These are phyloP conservation scores for Trachelus stipa DNA, from an alignment of 2,888 invertebrate genomes.

Conservation along the genomic window DNA sequence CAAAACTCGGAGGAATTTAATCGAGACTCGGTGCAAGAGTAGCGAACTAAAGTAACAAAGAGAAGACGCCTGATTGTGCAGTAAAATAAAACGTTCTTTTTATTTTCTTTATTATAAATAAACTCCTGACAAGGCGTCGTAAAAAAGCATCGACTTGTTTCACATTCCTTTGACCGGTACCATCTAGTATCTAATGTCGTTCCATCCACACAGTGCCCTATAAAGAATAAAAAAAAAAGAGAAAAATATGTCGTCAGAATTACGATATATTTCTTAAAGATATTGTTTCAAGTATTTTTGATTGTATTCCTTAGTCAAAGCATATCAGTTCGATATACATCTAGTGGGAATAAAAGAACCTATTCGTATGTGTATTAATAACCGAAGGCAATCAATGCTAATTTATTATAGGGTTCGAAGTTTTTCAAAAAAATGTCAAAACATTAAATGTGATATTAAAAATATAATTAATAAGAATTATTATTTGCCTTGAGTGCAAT, in stretches of 20 bases:
- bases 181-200: background rate
- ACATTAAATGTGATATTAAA: background rate
- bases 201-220: background rate
- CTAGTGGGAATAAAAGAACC: background rate
- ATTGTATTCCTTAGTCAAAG: background rate
- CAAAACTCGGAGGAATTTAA: conserved; percentile 3
- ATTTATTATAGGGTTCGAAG: no score
- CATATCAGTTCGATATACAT: background rate
- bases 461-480: background rate
- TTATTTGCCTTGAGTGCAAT: background rate
- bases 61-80: background rate
- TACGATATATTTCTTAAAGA: background rate
- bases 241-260: background rate
- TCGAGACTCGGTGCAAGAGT: background rate
- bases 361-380: background rate
- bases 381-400: no score
- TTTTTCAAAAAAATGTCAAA: background rate
- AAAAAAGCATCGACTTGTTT: background rate
- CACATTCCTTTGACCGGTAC: background rate
- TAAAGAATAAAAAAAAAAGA: background rate
- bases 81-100: background rate
- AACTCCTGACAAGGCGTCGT: background rate
- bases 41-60: background rate
- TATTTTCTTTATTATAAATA: background rate
- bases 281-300: background rate